Conservation (phyloP, 2,888 invertebrate species). For the Junonia oenone region DNA sequence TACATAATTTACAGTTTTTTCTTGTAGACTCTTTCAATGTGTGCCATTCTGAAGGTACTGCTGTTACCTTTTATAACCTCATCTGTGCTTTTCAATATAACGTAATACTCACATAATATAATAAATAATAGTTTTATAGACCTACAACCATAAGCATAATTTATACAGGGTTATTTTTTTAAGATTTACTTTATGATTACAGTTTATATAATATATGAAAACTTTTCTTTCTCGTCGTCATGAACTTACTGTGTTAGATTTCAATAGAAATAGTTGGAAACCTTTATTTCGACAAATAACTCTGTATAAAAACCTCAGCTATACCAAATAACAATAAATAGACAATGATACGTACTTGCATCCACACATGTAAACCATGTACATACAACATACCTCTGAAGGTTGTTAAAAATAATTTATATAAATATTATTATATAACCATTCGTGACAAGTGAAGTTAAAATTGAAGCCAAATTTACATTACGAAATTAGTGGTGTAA, state of each 20-base stretch:
- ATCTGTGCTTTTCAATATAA: constrained; percentile 69
- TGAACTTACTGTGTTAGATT: not conserved
- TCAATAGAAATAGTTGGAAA: not conserved
- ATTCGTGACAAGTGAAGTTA: constrained; percentile 8
- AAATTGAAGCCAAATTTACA: not conserved
- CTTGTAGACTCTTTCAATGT: constrained; percentile 60
- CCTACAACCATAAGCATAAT: constrained; percentile 73
- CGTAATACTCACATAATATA: constrained; percentile 69
- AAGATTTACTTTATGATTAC: constrained; percentile 44
- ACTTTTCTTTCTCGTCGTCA: constrained; percentile 21
- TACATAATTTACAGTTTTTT: constrained; percentile 59
- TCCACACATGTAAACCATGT: too few relatives aligned
- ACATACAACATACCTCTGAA: constrained; percentile 20
- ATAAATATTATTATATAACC: not conserved
- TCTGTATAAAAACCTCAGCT: constrained; percentile 74
- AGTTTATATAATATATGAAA: constrained; percentile 7
- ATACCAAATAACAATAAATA: constrained; percentile 61
- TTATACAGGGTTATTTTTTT: constrained; percentile 77
- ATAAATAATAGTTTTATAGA: constrained; percentile 62
- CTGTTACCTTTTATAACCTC: constrained; percentile 70
- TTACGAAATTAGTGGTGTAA: not conserved
- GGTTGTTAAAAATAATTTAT: constrained; percentile 12
- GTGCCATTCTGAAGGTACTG: constrained; percentile 72
- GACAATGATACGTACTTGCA: constrained; percentile 16
- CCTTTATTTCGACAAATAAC: constrained; percentile 47